Base-by-base conservation (phyloP, 23 tunicate species). In the Ciona savignyi region DNA sequence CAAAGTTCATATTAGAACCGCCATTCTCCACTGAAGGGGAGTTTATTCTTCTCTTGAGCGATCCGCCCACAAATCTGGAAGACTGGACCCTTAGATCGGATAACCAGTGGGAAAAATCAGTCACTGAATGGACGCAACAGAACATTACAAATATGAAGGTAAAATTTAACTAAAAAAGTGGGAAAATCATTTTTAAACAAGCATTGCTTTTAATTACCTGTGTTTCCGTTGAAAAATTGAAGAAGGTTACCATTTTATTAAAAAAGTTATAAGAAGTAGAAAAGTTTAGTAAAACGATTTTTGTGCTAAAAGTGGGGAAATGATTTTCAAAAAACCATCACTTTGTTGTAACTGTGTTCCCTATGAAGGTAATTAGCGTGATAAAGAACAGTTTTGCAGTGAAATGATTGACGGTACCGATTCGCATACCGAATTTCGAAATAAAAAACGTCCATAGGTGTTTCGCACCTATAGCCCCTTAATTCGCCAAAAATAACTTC, bases 361-460 rank as follows among this genome's bases (percentile, higher is more conserved):
- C 84, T 90, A 35, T 79, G 72, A 25, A 90, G 83, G 0, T 77
- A 90, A 75, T n/a, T n/a, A n/a, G n/a, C n/a, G n/a, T n/a, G n/a
- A n/a, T n/a, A n/a, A n/a, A n/a, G n/a, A n/a, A n/a, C n/a, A n/a
- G n/a, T n/a, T n/a, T n/a, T n/a, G n/a, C n/a, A n/a, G n/a, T n/a
- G n/a, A n/a, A n/a, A n/a, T n/a, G 97, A 90, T 75, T 69, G 73
- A n/a, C n/a, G n/a, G n/a, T n/a, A n/a, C n/a, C n/a, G n/a, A n/a
- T n/a, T n/a, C n/a, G n/a, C n/a, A n/a, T 68, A 74, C 62, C 35
- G 87, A 88, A 65, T 88, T 84, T 2, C 88, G 87, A 19, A 86
- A 93, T 56, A 64, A 63, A 48, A 86, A 94, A 3, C 80, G 73
- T 4, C 26, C 27, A n/a, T 51, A 74, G n/a, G 71, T 76, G 27